Evolutionary conservation across 2,888 invertebrate genomes (phyloP), one percentile per base, ranked within the genome.

Genomic region (Thelaira solivaga): DNA sequence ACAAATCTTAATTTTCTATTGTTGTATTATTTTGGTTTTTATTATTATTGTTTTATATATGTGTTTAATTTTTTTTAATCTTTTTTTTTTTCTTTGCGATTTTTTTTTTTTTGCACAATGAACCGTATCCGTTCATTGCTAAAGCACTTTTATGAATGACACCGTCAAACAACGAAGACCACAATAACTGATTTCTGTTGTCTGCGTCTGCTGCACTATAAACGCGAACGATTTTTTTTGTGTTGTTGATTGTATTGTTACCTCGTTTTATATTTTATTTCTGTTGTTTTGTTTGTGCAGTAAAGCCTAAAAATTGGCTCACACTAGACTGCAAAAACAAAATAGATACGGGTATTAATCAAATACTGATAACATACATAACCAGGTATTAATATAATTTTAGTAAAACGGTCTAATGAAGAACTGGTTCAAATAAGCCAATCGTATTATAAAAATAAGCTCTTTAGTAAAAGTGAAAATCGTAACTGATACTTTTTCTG

Each of bases 71-170:
- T 69, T 39, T 65, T 61, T 47, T 53, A 31, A 47, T 36, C 34
- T 29, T 49, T 13, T 31, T 45, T 59, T 43, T 26, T 43, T 26
- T 43, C 65, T 39, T 55, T 26, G 34, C 11, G 31, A 64, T 49
- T 29, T 62, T 59, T 62, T 10, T 26, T 64, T 61, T 8, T 49
- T 64, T 53, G 43, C 69, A 47, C 57, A 34, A 73, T 69, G 65
- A 78, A 78, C 65, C 69, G 78, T 74, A 78, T 78, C 78, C 74
- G 78, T 71, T 74, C 78, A 71, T 36, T 61, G 59, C 78, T 74
- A 78, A 74, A 67, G 78, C 78, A 78, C 78, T 78, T 78, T 78
- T 78, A 78, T 78, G 78, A 78, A 78, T 78, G 78, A 78, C 74
- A 78, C 74, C 78, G 78, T 71, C 69, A 74, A 65, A 67, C 59